These are phyloP conservation scores for Apis laboriosa DNA, from an alignment of 1,140 invertebrate genomes.

Conservation along the genomic window DNA sequence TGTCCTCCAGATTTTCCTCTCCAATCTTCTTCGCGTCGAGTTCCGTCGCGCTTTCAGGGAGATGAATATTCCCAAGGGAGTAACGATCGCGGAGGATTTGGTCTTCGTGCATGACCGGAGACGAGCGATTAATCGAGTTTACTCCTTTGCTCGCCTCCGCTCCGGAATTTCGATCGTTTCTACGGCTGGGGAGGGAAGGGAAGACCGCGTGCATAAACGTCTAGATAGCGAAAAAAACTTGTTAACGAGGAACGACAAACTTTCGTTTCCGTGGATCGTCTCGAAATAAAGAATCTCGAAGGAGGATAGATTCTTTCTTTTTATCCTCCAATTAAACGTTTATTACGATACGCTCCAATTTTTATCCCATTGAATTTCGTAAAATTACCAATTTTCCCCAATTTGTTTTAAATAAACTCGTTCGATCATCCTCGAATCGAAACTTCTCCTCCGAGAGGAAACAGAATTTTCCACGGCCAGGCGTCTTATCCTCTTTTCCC, in stretches of 20 bases:
- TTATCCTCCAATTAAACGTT: too few species aligned
- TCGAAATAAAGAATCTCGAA: too few species aligned
- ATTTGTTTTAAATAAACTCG: not conserved
- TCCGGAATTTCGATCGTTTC: not conserved
- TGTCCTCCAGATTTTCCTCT: not conserved
- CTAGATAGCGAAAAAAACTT: too few species aligned
- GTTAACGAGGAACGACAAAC: too few species aligned
- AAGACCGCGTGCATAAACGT: too few species aligned
- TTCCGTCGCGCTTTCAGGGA: not conserved
- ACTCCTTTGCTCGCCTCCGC: slow-evolving; percentile 15
- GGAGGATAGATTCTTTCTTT: too few species aligned
- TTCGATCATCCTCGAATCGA: not conserved
- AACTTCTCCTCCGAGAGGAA: too few species aligned
- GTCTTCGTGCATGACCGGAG: slow-evolving; percentile 30
- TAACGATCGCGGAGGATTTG: slow-evolving; percentile 51
- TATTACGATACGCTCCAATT: too few species aligned
- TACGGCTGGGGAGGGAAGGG: not conserved
- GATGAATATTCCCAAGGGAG: slow-evolving; percentile 28
- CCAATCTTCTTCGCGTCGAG: not conserved
- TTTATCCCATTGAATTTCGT: too few species aligned
- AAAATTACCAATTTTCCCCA: too few species aligned
- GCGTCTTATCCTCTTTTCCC: not conserved
- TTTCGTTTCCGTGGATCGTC: too few species aligned
- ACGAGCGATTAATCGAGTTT: slow-evolving; percentile 58
- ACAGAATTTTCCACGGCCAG: slow-evolving; percentile 1